Evolutionary conservation across 2,113 vertebrate species (phyloP).

Genomic region (Tachysurus fulvidraco): DNA sequence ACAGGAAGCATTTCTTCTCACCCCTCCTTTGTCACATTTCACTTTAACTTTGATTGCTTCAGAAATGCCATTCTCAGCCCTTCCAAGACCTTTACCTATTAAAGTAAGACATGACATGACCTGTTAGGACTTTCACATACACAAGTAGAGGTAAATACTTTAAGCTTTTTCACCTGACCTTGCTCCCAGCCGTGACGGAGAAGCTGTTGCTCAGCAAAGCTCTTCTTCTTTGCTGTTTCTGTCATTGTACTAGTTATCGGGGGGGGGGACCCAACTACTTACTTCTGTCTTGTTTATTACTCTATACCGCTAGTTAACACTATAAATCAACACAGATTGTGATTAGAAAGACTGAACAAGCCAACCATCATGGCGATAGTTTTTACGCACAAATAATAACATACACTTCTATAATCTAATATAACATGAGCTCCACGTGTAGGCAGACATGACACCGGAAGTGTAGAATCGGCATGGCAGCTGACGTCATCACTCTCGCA

Average conservation of each 20-base stretch:
- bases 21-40: conserved; percentile 87
- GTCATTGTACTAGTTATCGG: conserved; percentile 60
- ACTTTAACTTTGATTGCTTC: conserved; percentile 87
- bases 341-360: not conserved
- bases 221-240: conserved; percentile 58
- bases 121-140: not conserved
- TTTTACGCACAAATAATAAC: not conserved
- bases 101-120: not conserved
- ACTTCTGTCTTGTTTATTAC: not conserved
- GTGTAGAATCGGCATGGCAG: not conserved
- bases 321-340: not conserved
- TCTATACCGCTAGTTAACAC: not conserved
- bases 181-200: conserved; percentile 85
- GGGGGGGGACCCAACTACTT: not conserved
- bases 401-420: not conserved
- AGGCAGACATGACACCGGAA: conserved; percentile 22
- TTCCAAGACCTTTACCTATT: conserved; percentile 87
- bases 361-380: not conserved
- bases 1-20: conserved; percentile 61
- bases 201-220: conserved; percentile 83
- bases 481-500: conserved; percentile 31
- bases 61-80: conserved; percentile 80
- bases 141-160: too few species aligned
- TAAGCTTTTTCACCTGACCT: conserved; percentile 63
- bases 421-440: conserved; percentile 10